Evolutionary conservation across 2,888 invertebrate species (phyloP), one percentile per base, ranked within the genome.

Genomic region (Tyria jacobaeae): DNA sequence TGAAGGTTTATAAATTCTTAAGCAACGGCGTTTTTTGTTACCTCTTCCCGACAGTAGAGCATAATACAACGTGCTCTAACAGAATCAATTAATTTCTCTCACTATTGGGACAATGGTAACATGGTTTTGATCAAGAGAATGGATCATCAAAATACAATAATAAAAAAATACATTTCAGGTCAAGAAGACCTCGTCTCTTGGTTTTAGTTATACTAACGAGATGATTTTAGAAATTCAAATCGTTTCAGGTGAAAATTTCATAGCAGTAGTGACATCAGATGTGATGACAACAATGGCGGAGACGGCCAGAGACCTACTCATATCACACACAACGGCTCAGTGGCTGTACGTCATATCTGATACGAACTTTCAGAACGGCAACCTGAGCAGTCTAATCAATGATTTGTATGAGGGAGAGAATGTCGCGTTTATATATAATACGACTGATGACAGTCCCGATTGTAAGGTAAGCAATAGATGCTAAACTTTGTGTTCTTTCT

Each of bases 271-370:
- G n/a, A 94, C 94, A 6, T 89, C 94, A 17, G 95, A 95, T 25
- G 92, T 95, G 53, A 94, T 96, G 81, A 93, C 95, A 15, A 94
- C 95, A 0, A 94, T 97, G 70, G 95, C 97, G 80, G 96, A 96
- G 79, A 95, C 95, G 3, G 97, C 97, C 0, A 95, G 96, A 50
- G 90, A 94, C 0, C 86, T 96, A 55, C 89, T 93, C 41, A 95
- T 98, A 94, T 95, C 96, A 0, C 95, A 96, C 77, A 96, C 97
- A 0, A 94, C 92, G 74, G 97, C 96, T 68, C 97, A 97, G 81
- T 98, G 98, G 97, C 84, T 98, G n/a, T 97, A 97, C 82, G 92
- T 97, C 41, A 91, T 97, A 56, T 94, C 96, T 0, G 96, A 97
- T 62, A 95, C 95, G 0, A 88, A 94, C 60, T 80, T 76, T 0